Conservation (phyloP, 2,113 vertebrate genomes). For the Junco hyemalis region DNA sequence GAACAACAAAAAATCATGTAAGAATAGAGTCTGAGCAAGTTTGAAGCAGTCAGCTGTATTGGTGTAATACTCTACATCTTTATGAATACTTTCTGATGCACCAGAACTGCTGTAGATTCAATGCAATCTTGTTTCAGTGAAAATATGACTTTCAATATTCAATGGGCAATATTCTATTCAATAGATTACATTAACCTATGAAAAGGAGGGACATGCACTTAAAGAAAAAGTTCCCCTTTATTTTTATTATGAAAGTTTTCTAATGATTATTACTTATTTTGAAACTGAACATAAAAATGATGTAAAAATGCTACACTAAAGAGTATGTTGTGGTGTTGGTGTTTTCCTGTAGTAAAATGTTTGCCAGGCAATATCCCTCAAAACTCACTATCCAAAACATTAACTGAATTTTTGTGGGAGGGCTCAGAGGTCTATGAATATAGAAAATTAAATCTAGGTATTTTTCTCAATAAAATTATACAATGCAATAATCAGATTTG, state of each 20-base stretch:
- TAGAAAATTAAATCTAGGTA: constrained; percentile 54
- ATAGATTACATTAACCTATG: neutral
- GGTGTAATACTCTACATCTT: neutral
- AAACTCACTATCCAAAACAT: constrained; percentile 26
- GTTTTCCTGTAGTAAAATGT: neutral
- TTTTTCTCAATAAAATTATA: constrained; percentile 54
- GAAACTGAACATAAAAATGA: neutral
- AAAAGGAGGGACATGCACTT: neutral
- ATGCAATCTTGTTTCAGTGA: neutral
- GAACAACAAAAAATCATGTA: neutral
- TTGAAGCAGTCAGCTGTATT: constrained; percentile 21
- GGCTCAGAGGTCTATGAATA: constrained; percentile 28
- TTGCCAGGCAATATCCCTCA: constrained; percentile 1
- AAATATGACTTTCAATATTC: constrained; percentile 24
- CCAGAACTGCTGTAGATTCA: neutral
- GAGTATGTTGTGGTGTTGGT: neutral
- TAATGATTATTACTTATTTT: neutral
- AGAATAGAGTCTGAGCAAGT: constrained; percentile 35
- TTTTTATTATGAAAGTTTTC: neutral
- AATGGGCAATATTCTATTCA: neutral
- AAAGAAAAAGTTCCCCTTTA: neutral
- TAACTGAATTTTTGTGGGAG: neutral
- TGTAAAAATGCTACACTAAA: neutral
- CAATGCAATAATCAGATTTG: constrained; percentile 34
- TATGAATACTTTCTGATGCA: neutral